Base-by-base conservation (phyloP, 2,888 invertebrate genomes). In the Heteromyza rotundicornis region DNA sequence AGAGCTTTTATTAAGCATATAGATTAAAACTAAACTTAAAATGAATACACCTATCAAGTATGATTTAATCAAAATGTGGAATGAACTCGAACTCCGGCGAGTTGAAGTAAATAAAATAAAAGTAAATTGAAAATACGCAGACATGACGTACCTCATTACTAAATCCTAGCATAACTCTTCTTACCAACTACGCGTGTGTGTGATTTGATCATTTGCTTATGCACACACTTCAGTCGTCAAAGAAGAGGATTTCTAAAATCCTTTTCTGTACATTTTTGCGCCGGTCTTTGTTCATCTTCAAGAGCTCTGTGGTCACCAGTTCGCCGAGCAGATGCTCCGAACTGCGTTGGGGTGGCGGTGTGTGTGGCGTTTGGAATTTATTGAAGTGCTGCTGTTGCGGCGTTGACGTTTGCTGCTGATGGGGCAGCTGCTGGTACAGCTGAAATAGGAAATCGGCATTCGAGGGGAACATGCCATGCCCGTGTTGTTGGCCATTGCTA, bases 251-350 rank as follows among this genome's bases (percentile, higher is more conserved):
- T 72, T 83, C 82, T 40, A 83, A 70, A 49, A 83, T 83, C 60
- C 81, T 72, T 62, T 81, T 82, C 57, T 83, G 83, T 17, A 79
- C 83, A 59, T 72, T 73, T 73, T 82, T 82, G 36, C 82, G 79
- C 14, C 80, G 76, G 60, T 83, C 83, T 62, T 79, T 80, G 57
- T 75, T 76, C 83, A 83, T 83, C 70, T 83, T 83, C 1, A 83
- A 64, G 10, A 83, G 67, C 64, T 83, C 83, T 1, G 82, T 80
- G 51, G 83, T 83, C 0, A 83, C 83, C 51, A 83, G 67, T 65
- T 83, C 83, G 10, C 83, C 83, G 19, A 83, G 70, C 32, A 83
- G 68, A 65, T 83, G 82, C 61, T 83, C 83, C 2, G 83, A 83
- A 22, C 76, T 77, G 12, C 83, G 77, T 10, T 80, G 77, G n/a